Conservation (phyloP, 2,888 invertebrate genomes). For the Fissipunctia ypsillon region DNA sequence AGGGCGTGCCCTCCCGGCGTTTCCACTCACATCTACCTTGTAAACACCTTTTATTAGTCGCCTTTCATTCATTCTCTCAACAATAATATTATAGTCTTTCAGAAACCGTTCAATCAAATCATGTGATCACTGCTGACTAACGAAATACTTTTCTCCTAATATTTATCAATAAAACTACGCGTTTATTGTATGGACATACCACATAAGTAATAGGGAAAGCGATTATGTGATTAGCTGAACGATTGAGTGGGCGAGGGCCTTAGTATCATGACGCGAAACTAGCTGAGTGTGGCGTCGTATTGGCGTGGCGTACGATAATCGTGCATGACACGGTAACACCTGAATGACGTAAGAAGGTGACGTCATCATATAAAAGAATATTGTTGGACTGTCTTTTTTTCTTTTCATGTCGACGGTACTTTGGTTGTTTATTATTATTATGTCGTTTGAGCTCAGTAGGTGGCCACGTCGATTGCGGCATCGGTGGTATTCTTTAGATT, state of each 20-base stretch:
- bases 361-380: not conserved
- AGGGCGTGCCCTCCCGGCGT: no score
- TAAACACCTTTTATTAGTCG: no score
- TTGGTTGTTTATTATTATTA: not conserved
- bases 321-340: not conserved
- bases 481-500: not conserved
- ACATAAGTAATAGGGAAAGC: constrained; percentile 25
- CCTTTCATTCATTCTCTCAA: no score
- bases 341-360: not conserved
- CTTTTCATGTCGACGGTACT: not conserved
- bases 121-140: constrained; percentile 5
- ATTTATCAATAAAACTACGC: not conserved
- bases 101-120: not conserved
- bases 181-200: constrained; percentile 22
- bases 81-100: no score
- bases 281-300: constrained; percentile 7
- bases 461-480: not conserved
- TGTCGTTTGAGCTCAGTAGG: not conserved
- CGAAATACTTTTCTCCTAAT: not conserved
- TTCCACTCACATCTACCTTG: no score
- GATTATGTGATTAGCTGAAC: constrained; percentile 40
- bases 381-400: not conserved
- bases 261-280: constrained; percentile 4
- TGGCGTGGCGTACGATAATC: not conserved
- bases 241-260: constrained; percentile 18